Evolutionary conservation across 1,140 invertebrate species (phyloP).

Genomic region (Panonychus citri): DNA sequence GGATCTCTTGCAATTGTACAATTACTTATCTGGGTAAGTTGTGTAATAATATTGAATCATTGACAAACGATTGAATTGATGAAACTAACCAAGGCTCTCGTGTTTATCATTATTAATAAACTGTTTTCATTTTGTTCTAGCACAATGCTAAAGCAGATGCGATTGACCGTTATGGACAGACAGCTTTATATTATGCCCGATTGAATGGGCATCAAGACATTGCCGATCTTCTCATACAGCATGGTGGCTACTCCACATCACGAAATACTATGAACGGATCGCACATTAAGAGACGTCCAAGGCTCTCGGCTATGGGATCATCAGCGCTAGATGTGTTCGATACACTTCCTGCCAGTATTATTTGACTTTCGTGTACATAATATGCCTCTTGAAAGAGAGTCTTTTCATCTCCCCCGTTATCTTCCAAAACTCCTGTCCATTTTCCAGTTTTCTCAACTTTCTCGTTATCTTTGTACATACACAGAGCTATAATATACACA

Average conservation of each 20-base stretch:
- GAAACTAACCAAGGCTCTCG: neutral
- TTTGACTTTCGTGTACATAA: conserved; percentile 21
- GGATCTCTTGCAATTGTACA: conserved; percentile 73
- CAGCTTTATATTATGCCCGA: conserved; percentile 51
- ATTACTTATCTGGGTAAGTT: conserved; percentile 67
- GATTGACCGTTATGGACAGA: conserved; percentile 54
- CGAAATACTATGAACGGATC: conserved; percentile 16
- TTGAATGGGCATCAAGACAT: conserved; percentile 29
- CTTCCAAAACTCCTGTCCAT: too few species aligned
- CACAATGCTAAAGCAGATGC: conserved; percentile 56
- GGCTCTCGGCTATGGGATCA: conserved; percentile 15
- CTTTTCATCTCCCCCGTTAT: too few species aligned
- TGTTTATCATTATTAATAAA: too few species aligned
- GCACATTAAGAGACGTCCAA: conserved; percentile 25
- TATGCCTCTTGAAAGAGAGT: too few species aligned
- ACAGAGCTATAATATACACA: too few species aligned
- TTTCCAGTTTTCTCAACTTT: neutral
- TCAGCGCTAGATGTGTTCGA: conserved; percentile 31
- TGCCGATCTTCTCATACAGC: conserved; percentile 28
- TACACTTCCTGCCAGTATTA: conserved; percentile 42
- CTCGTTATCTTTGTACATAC: neutral
- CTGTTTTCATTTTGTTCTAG: conserved; percentile 25
- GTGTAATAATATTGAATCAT: conserved; percentile 33
- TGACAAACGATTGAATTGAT: neutral
- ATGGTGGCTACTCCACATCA: conserved; percentile 35